Base-by-base conservation (phyloP, 2,888 invertebrate genomes). In the Agrotis exclamationis region DNA sequence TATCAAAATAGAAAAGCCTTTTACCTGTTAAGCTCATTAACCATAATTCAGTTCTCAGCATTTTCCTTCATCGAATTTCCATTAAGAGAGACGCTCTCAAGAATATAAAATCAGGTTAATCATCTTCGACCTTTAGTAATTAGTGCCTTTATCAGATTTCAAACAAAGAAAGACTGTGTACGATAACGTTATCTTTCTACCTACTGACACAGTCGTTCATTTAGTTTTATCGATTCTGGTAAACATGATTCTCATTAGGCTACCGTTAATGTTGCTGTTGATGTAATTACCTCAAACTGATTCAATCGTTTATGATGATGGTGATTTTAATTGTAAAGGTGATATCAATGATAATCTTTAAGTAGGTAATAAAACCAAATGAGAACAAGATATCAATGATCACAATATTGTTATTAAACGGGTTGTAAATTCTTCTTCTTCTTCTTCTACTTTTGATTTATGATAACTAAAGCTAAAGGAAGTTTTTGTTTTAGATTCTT, bases 131-230 rank as follows among this genome's bases (percentile, higher is more conserved):
- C 50, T 51, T 54, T 62, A 1, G 14, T 63, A 33, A 68, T 72
- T 62, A 67, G 20, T 39, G 39, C 24, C 33, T 53, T 62, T 64
- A 77, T 82, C 53, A 45, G 70, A 80, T 70, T 66, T 45, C 16
- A 39, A 50, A 72, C 58, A 77, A 82, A 71, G 63, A 39, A 39
- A 62, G 45, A 24, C 62, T 63, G 1, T 82, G 47, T 56, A 57
- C 56, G 82, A 69, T 78, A 76, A n/a, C 33, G 45, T 59, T 82
- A 84, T 82, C 75, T 51, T 18, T 60, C n/a, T 57, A 60, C 56
- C 65, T 75, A 72, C 74, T 82, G 70, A 71, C 75, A 84, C 66
- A 82, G 75, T 73, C 68, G 63, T 62, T 58, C 47, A 63, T 71
- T 79, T 65, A 54, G n/a, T 51, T 50, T 63, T 79, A 79, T 72